Base-by-base conservation (phyloP, 1,140 invertebrate species). In the Neodiprion lecontei region DNA sequence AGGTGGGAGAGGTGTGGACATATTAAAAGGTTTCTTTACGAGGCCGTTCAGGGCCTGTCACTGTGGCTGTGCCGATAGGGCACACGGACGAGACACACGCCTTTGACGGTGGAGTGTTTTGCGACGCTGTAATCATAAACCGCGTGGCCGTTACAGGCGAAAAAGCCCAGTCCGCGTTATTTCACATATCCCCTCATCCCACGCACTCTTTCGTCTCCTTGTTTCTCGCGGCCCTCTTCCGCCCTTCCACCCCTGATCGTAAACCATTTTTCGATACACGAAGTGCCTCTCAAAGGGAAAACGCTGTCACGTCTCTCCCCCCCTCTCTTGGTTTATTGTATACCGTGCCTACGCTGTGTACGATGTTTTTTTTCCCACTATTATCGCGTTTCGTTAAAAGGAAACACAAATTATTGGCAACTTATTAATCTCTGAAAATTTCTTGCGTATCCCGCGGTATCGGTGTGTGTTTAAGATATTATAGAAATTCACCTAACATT, bases 1-100 rank as follows among this genome's bases (percentile, higher is more conserved):
- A 61, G 28, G 28, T 40, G 28, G 2, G 1, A 40, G 28, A 40
- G 53, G 53, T 61, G 53, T 61, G 53, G 53, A 61, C 53, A 61
- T 61, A 61, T 61, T 61, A 61, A 61, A 61, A 61, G 53, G 53
- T 61, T 61, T 61, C 53, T 61, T 61, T 61, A 61, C 53, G 53
- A 61, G 53, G 53, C 53, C n/a, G 53, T 61, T 61, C 53, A 4
- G 53, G n/a, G 7, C 11, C 11, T 40, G 28, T 40, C 28, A 40
- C 28, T 40, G 28, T 40, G 28, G 28, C 28, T 40, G 28, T 40
- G 28, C 28, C 28, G 28, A 40, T 40, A 40, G 28, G 28, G 28
- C 28, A 40, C 28, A 40, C 28, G 28, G 28, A 40, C 28, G 28
- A 40, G 28, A 40, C 28, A 14, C 53, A 61, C 53, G 11, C 53